Conservation (phyloP, 1,140 invertebrate species). For the Plodia interpunctella region DNA sequence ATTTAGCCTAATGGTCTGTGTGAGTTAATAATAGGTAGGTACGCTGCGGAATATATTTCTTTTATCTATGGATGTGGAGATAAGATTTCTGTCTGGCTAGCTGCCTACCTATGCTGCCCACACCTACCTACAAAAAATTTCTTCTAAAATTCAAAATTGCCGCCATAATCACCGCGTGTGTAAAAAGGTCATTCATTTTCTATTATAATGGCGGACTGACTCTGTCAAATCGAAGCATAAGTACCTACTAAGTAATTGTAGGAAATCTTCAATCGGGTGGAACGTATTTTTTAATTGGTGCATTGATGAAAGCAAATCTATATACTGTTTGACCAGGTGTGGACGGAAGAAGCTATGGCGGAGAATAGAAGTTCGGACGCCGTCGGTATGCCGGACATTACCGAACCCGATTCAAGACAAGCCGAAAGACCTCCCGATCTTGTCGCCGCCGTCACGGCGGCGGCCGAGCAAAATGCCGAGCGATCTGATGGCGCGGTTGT, state of each 20-base stretch:
- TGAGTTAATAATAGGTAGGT: too few relatives aligned
- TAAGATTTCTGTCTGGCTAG: too few relatives aligned
- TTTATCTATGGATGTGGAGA: too few relatives aligned
- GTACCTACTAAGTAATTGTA: too few relatives aligned
- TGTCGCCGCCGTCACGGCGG: slow-evolving; percentile 78
- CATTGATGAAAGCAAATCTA: slow-evolving; percentile 38
- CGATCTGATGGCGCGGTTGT: slow-evolving; percentile 59
- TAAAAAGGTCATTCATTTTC: slow-evolving; percentile 36
- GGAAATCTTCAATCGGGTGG: slow-evolving; percentile 25
- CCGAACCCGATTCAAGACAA: slow-evolving; percentile 79
- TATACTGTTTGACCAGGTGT: slow-evolving; percentile 31
- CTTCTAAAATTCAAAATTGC: slow-evolving; percentile 37
- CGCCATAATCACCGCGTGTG: slow-evolving; percentile 39
- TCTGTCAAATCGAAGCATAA: slow-evolving; percentile 27
- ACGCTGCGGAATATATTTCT: too few relatives aligned
- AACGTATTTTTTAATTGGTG: slow-evolving; percentile 12
- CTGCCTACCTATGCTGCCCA: too few relatives aligned
- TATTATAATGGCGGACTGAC: slow-evolving; percentile 49
- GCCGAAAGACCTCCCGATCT: too few relatives aligned
- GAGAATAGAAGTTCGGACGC: slow-evolving; percentile 79
- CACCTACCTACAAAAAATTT: background rate
- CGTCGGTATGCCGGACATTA: slow-evolving; percentile 83
- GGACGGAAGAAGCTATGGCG: slow-evolving; percentile 63
- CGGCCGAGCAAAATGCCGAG: slow-evolving; percentile 75
- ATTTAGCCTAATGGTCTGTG: too few relatives aligned